phyloP scores from a whole-genome alignment of 2,113 vertebrate species.

The Sprattus sprattus region DNA sequence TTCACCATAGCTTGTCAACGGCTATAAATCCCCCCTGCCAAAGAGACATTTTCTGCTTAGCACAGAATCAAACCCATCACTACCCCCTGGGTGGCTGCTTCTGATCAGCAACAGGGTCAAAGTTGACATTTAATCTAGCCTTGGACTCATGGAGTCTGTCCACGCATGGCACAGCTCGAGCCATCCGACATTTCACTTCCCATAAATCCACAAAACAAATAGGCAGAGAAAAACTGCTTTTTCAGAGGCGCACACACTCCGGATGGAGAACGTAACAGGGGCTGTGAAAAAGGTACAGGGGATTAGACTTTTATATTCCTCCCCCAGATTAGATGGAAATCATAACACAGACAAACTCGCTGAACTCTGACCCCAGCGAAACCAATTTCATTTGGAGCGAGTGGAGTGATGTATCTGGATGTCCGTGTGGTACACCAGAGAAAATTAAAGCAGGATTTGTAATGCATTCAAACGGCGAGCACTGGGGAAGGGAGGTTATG shows the following conservation, averaged over 20 bases:
- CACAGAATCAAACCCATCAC: slow-evolving; percentile 41
- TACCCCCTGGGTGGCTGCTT: slow-evolving; percentile 45
- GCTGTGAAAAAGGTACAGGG: slow-evolving; percentile 49
- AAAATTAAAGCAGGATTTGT: slow-evolving; percentile 58
- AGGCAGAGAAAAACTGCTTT: slow-evolving; percentile 32
- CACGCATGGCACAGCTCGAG: slow-evolving; percentile 40
- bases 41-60: slow-evolving; percentile 33
- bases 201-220: slow-evolving; percentile 58
- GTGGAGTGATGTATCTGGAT: slow-evolving; percentile 51
- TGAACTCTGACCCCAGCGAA: slow-evolving; percentile 61
- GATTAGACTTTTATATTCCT: slow-evolving; percentile 54
- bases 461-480: slow-evolving; percentile 54
- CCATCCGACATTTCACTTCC: slow-evolving; percentile 42
- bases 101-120: slow-evolving; percentile 47
- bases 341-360: slow-evolving; percentile 51
- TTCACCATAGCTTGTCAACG: not conserved
- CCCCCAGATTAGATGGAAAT: slow-evolving; percentile 59
- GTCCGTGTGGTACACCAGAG: slow-evolving; percentile 43
- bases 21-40: slow-evolving; percentile 39
- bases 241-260: slow-evolving; percentile 17
- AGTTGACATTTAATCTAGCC: slow-evolving; percentile 51
- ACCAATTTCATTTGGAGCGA: slow-evolving; percentile 62
- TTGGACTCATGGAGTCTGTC: slow-evolving; percentile 43
- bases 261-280: slow-evolving; percentile 41
- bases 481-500: slow-evolving; percentile 47